Evolutionary conservation across 1,140 invertebrate species (phyloP), one percentile per base, ranked within the genome.

Genomic region (Pachyrhynchus sulphureomaculatus): DNA sequence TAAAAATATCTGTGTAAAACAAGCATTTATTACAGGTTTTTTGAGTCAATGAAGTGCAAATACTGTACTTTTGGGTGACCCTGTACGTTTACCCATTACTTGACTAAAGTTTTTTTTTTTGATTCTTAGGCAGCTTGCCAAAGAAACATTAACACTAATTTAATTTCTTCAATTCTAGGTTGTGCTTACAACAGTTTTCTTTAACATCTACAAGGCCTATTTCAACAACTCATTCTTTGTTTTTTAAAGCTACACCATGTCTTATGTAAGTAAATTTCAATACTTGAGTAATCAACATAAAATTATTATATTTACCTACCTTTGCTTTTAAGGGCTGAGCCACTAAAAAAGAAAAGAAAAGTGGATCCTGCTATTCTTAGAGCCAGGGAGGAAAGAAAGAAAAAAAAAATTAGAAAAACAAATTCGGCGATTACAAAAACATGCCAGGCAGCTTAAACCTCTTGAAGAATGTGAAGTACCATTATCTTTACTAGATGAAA

Each of bases 331-430:
- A 87, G 86, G 70, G 89, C 81, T 26, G 92, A 95, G 76, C 92
- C 93, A 2, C 75, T 95, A 62, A 95, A 91, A 73, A 95, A 91
- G 76, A 95, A 93, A 75, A 94, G 89, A 72, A 88, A 82, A 72
- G 54, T 94, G 3, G 93, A 96, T 81, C 93, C 92, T 21, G 79
- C 81, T 10, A 78, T 95, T 23, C 62, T 92, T 1, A 88, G 84
- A 74, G 82, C 84, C 10, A 81, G 91, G 71, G 90, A 93, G 75
- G 92, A 95, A 12, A 82, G 89, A 45, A 88, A 79, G 67, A 87
- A 84, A 61, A n/a, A 92, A 81, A 69, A 92, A 87, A 77, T 64
- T 96, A 15, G 91, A 93, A 73, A 95, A 93, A 75, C 82, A 84
- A 72, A 95, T 96, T 67, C 80, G 88, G 44, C 80, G 83, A 62